Percentiles rank a stretch among this genome's conserved stretches.
Evolutionary conservation across 2,113 vertebrate genomes (phyloP).

Genomic region (Chunga burmeisteri): DNA sequence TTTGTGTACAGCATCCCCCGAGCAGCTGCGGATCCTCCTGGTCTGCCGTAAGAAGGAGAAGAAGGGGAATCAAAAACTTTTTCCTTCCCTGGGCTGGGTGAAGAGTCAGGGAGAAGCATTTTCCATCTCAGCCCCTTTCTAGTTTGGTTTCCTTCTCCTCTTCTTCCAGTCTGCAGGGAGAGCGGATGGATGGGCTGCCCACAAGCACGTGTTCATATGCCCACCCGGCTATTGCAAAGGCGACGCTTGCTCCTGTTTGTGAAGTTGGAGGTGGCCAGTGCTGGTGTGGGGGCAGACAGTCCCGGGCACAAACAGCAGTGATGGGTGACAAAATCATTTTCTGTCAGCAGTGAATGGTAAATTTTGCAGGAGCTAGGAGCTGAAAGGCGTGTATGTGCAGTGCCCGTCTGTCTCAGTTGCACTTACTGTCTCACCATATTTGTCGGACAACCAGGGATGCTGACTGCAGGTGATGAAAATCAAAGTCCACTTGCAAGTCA

Average conservation of each 20-base stretch:
- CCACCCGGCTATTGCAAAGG: fast-evolving
- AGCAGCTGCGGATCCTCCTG: background rate
- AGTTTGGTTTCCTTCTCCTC: background rate
- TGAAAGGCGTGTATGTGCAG: background rate
- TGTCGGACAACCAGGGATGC: background rate
- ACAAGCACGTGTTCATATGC: fast-evolving
- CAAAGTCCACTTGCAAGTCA: background rate
- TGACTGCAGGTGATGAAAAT: background rate
- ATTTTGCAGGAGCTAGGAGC: background rate
- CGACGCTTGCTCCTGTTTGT: background rate
- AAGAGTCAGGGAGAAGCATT: background rate
- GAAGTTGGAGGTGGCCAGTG: background rate
- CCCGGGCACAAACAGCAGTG: background rate
- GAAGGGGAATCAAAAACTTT: background rate
- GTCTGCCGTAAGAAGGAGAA: background rate
- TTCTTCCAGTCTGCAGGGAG: background rate
- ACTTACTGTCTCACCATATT: fast-evolving
- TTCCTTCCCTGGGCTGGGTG: background rate
- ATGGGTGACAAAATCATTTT: background rate
- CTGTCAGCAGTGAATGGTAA: fast-evolving
- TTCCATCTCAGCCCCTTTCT: background rate
- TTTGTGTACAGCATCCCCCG: background rate
- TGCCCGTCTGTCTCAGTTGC: fast-evolving
- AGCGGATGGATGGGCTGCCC: fast-evolving
- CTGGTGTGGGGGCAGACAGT: background rate